Percentiles rank a stretch among this genome's conserved stretches.
Conservation (phyloP, 2,888 invertebrate genomes). For the Crossocerus cetratus region DNA sequence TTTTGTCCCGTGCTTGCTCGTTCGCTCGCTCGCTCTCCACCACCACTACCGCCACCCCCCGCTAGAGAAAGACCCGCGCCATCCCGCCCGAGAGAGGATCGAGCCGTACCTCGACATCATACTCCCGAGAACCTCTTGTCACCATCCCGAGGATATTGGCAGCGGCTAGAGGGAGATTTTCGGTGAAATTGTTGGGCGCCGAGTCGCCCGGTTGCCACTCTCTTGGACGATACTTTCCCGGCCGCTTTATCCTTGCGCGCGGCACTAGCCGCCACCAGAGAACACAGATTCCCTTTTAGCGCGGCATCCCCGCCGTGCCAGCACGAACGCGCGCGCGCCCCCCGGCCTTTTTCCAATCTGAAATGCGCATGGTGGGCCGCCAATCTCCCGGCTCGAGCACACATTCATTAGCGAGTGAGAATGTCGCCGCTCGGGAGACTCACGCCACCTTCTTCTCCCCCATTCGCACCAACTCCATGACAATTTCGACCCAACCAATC, state of each 20-base stretch:
- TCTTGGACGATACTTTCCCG: conserved; percentile 56
- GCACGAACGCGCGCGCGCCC: conserved; percentile 14
- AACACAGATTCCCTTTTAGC: conserved; percentile 66
- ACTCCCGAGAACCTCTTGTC: too few species aligned
- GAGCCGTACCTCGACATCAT: not conserved
- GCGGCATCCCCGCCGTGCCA: conserved; percentile 10
- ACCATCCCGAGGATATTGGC: not conserved
- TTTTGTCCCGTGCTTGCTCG: conserved; percentile 31
- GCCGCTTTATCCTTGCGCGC: conserved; percentile 38
- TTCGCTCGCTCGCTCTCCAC: too few species aligned
- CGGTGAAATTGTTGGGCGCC: conserved; percentile 11
- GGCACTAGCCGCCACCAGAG: conserved; percentile 30
- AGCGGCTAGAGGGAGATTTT: conserved; percentile 1
- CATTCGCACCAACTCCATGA: conserved; percentile 11
- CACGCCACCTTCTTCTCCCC: too few species aligned
- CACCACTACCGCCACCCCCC: too few species aligned
- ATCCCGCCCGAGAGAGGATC: not conserved
- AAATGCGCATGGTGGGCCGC: conserved; percentile 2
- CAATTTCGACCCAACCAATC: conserved; percentile 19
- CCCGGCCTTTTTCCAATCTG: conserved; percentile 27
- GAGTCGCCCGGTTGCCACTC: conserved; percentile 9
- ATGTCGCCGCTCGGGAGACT: not conserved
- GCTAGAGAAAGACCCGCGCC: conserved; percentile 2
- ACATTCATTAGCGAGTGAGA: conserved; percentile 12
- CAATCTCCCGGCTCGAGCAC: not conserved